These are phyloP conservation scores for Notothenia rossii DNA, from an alignment of 2,113 vertebrate genomes.

Conservation along the genomic window DNA sequence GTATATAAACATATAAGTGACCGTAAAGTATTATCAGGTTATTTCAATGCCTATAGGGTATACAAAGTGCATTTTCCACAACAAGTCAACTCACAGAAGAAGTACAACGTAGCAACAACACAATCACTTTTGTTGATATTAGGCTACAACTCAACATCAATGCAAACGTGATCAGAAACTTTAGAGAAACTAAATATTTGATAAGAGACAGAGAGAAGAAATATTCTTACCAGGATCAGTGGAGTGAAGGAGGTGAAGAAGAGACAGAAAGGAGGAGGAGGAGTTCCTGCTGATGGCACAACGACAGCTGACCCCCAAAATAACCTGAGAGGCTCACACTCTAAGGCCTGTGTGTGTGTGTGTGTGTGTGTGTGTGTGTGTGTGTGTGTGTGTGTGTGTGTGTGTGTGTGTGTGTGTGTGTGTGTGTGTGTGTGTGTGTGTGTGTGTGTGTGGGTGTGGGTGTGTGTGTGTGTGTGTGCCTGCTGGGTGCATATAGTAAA, in stretches of 20 bases:
- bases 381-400: not conserved
- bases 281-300: conserved; percentile 63
- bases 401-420: not conserved
- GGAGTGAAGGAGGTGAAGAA: conserved; percentile 53
- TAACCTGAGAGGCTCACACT: conserved; percentile 70
- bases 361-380: not conserved
- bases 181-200: not conserved
- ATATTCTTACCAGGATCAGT: conserved; percentile 55
- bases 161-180: not conserved
- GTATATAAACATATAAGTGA: not conserved
- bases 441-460: not conserved
- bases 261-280: conserved; percentile 31
- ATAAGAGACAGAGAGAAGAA: not conserved
- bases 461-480: not conserved
- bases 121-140: too few species aligned
- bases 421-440: not conserved
- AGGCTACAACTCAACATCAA: not conserved
- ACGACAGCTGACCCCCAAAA: conserved; percentile 79
- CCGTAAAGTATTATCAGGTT: too few species aligned
- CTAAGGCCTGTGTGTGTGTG: conserved; percentile 14
- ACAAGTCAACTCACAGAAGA: not conserved
- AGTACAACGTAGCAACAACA: not conserved
- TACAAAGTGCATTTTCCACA: not conserved
- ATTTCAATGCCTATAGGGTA: too few species aligned
- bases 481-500: not conserved